These are phyloP conservation scores for Neosilurus hyrtlii DNA, from an alignment of 2,797 vertebrate genomes.

Conservation along the genomic window DNA sequence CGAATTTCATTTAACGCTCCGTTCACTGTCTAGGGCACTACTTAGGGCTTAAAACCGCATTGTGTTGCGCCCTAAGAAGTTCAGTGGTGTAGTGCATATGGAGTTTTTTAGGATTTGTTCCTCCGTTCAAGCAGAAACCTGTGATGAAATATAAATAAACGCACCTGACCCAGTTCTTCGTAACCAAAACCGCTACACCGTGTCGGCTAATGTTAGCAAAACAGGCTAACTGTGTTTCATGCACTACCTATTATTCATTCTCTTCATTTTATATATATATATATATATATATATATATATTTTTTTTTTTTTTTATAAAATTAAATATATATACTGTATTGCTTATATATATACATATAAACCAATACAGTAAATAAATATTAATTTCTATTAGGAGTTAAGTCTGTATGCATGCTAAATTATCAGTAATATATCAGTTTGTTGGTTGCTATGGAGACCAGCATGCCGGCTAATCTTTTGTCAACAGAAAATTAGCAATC, in stretches of 20 bases:
- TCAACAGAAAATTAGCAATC: not conserved
- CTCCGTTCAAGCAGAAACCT: slow-evolving; percentile 55
- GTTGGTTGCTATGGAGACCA: slow-evolving; percentile 2
- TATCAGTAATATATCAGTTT: not conserved
- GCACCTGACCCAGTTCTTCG: slow-evolving; percentile 73
- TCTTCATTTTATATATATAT: too few species aligned
- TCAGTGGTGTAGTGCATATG: not conserved
- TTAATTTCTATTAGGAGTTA: not conserved
- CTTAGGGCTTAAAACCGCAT: not conserved
- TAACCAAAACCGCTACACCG: slow-evolving; percentile 60
- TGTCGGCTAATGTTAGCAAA: not conserved
- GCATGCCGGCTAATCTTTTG: not conserved
- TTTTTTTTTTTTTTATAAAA: too few species aligned
- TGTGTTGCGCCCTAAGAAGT: not conserved
- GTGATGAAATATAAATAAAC: slow-evolving; percentile 80
- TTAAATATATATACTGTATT: too few species aligned
- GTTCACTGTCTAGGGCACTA: not conserved
- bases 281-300: too few species aligned
- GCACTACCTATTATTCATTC: too few species aligned
- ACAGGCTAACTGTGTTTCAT: not conserved
- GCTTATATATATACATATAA: too few species aligned
- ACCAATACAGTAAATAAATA: too few species aligned
- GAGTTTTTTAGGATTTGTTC: not conserved
- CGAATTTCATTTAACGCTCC: not conserved
- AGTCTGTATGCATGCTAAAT: not conserved